A percentile compares a stretch with the other conserved stretches of the same genome.
Evolutionary conservation across 2,797 vertebrate genomes (phyloP).

Genomic region (Alosa sapidissima): DNA sequence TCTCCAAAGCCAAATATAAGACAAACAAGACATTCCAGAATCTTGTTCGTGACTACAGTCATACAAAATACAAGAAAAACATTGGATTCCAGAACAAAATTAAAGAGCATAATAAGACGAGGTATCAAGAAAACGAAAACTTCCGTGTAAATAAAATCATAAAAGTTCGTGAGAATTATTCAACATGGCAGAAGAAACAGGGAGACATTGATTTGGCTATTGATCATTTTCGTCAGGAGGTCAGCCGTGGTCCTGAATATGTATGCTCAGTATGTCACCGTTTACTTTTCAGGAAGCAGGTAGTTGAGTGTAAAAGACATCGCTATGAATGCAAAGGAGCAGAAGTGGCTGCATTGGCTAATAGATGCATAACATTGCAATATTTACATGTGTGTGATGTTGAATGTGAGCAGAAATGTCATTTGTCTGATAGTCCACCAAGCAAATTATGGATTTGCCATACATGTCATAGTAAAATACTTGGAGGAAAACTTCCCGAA

Average conservation of each 20-base stretch:
- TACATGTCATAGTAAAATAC: slow-evolving; percentile 27
- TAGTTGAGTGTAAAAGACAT: not conserved
- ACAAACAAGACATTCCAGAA: not conserved
- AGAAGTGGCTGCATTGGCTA: not conserved
- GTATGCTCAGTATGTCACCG: not conserved
- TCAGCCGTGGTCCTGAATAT: slow-evolving; percentile 17
- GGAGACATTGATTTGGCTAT: not conserved
- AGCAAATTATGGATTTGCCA: slow-evolving; percentile 28
- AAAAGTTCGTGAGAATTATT: not conserved
- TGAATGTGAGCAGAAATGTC: not conserved
- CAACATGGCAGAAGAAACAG: not conserved
- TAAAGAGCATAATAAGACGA: not conserved
- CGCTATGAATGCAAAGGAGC: not conserved
- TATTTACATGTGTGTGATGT: not conserved
- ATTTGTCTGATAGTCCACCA: not conserved
- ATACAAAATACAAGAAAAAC: not conserved
- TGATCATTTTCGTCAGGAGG: not conserved
- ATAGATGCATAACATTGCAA: not conserved
- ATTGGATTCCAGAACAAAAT: not conserved
- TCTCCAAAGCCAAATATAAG: not conserved
- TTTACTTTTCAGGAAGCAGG: slow-evolving; percentile 19
- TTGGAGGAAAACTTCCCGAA: not conserved
- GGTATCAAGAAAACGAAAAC: not conserved
- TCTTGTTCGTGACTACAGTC: not conserved
- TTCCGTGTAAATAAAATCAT: not conserved